Evolutionary conservation across 1,140 invertebrate genomes (phyloP), one percentile per base, ranked within the genome.

Genomic region (Ceratosolen solmsi): DNA sequence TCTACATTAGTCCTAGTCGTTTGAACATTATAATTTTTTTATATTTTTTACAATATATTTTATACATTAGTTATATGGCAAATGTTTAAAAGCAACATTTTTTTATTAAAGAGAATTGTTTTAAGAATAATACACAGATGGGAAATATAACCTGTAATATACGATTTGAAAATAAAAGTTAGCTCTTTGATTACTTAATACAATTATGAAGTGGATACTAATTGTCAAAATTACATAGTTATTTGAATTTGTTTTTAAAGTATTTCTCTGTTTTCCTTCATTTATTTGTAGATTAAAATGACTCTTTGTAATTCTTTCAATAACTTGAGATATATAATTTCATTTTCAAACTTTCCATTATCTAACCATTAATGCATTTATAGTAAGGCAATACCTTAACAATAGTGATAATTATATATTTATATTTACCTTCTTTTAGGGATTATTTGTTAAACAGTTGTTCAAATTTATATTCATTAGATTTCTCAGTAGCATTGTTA

Each of bases 1-100:
- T 63, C n/a, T 33, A 33, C 4, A 63, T 63, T 17, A 63, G 27
- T 63, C 60, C 60, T 63, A 63, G 60, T 63, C 60, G 33, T 63
- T 63, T 8, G 27, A 63, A 63, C 8, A 58, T 27, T 9, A 58
- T 63, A 60, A 63, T 63, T 33, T 17, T n/a, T 3, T 36, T 33
- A 63, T 63, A 4, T 63, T 33, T n/a, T 33, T 63, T 20, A 46
- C 41, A 46, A 46, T 46, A 7, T 13, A 46, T 46, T n/a, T n/a
- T n/a, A n/a, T n/a, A n/a, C n/a, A n/a, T n/a, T n/a, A n/a, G n/a
- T n/a, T n/a, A n/a, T n/a, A n/a, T n/a, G n/a, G n/a, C n/a, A n/a
- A n/a, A n/a, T n/a, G n/a, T n/a, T n/a, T n/a, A n/a, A n/a, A n/a
- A n/a, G n/a, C n/a, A n/a, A n/a, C n/a, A n/a, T n/a, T n/a, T n/a